These are phyloP conservation scores for Sebastolobus alascanus DNA, from an alignment of 2,797 vertebrate species.

Conservation along the genomic window DNA sequence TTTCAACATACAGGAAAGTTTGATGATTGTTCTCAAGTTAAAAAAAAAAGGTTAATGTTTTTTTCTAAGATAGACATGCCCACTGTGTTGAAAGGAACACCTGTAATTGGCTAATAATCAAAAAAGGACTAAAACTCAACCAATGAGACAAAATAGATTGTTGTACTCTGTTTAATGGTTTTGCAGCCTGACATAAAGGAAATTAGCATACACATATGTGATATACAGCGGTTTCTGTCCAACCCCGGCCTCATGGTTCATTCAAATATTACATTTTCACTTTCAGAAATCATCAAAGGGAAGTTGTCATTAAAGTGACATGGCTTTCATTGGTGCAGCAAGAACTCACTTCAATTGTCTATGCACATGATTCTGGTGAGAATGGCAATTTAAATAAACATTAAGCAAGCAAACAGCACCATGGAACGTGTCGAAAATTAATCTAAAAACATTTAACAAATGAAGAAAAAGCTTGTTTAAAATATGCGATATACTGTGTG, in stretches of 20 bases:
- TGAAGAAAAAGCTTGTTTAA: constrained; percentile 10
- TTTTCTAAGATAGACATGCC: background rate
- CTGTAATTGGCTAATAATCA: background rate
- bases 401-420: constrained; percentile 56
- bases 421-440: background rate
- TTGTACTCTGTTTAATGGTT: constrained; percentile 69
- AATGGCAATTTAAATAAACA: constrained; percentile 86
- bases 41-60: background rate
- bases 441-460: background rate
- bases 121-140: background rate
- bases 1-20: background rate
- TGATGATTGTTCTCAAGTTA: background rate
- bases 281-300: constrained; percentile 81
- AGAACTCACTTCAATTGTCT: constrained; percentile 78
- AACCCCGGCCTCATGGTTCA: background rate
- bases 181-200: constrained; percentile 50
- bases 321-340: constrained; percentile 82
- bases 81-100: background rate
- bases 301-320: constrained; percentile 57
- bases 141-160: background rate
- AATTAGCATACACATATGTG: constrained; percentile 31
- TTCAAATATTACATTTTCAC: constrained; percentile 8
- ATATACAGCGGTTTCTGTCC: constrained; percentile 22
- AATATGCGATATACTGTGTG: background rate
- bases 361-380: constrained; percentile 75